Percentiles rank a stretch among this genome's conserved stretches.
Evolutionary conservation across 1,140 invertebrate genomes (phyloP).

Genomic region (Drosophila prosaltans): DNA sequence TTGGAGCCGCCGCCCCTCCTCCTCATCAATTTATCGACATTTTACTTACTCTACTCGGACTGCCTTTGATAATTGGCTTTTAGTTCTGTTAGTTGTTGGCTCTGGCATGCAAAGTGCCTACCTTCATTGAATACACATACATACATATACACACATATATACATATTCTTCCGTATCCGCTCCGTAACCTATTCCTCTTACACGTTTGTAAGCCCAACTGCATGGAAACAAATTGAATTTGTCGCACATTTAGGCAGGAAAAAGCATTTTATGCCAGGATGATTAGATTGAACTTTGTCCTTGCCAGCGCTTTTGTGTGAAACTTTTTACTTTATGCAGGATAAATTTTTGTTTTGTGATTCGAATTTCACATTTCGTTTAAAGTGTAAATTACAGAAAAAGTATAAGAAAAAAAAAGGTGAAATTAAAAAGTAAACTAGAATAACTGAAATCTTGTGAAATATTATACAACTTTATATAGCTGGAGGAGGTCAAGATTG

Average conservation of each 20-base stretch:
- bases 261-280: conserved; percentile 42
- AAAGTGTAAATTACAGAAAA: neutral
- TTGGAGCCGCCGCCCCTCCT: conserved; percentile 9
- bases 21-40: conserved; percentile 2
- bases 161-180: conserved; percentile 27
- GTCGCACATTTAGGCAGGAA: conserved; percentile 60
- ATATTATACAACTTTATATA: too few relatives aligned
- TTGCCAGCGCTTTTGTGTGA: conserved; percentile 22
- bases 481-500: too few relatives aligned
- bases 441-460: too few relatives aligned
- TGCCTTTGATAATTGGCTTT: conserved; percentile 57
- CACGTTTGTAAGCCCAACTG: conserved; percentile 8
- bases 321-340: conserved; percentile 2
- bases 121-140: neutral
- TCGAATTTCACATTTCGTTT: neutral
- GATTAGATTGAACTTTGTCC: conserved; percentile 45
- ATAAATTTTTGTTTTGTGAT: neutral
- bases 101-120: conserved; percentile 44
- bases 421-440: too few relatives aligned
- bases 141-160: too few relatives aligned
- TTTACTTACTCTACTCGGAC: neutral
- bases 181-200: neutral
- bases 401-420: neutral
- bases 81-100: conserved; percentile 44
- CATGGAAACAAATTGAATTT: conserved; percentile 66